A percentile compares a stretch with the other conserved stretches of the same genome.
Conservation (phyloP, 2,797 vertebrate genomes). For the Valencia hispanica region DNA sequence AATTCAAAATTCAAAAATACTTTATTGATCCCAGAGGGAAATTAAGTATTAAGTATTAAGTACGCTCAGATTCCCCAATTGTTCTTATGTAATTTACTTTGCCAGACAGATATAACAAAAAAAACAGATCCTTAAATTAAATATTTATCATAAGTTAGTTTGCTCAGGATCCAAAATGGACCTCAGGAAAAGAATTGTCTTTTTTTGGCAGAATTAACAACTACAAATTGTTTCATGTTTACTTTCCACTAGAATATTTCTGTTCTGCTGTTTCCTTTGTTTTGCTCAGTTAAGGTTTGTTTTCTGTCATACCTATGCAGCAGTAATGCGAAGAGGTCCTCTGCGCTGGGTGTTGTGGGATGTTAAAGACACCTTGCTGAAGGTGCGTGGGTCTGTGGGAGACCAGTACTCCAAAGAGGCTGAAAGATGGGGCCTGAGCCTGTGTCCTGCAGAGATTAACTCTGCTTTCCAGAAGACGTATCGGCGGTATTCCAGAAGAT, state of each 20-base stretch:
- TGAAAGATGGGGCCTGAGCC: constrained; percentile 75
- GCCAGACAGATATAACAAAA: not conserved
- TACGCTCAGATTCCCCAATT: not conserved
- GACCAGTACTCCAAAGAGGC: constrained; percentile 88
- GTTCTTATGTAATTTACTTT: not conserved
- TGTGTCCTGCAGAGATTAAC: constrained; percentile 74
- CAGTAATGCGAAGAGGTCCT: constrained; percentile 71
- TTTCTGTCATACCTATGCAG: constrained; percentile 42
- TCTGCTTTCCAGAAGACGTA: constrained; percentile 80
- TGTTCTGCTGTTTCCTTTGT: not conserved
- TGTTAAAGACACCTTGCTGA: constrained; percentile 91
- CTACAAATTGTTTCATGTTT: not conserved
- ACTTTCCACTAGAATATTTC: not conserved
- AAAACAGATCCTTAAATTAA: not conserved
- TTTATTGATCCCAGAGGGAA: too few relatives aligned
- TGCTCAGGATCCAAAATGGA: not conserved
- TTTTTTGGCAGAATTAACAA: not conserved
- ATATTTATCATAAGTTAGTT: not conserved
- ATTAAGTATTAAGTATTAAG: too few relatives aligned
- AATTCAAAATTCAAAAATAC: too few relatives aligned
- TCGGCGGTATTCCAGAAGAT: constrained; percentile 70
- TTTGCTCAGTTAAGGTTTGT: not conserved
- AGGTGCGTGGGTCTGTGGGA: constrained; percentile 85
- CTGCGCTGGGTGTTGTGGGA: constrained; percentile 92
- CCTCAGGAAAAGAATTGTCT: not conserved